These are phyloP conservation scores for Sciurus niger DNA, from an alignment of 2,113 vertebrate species.

Conservation along the genomic window DNA sequence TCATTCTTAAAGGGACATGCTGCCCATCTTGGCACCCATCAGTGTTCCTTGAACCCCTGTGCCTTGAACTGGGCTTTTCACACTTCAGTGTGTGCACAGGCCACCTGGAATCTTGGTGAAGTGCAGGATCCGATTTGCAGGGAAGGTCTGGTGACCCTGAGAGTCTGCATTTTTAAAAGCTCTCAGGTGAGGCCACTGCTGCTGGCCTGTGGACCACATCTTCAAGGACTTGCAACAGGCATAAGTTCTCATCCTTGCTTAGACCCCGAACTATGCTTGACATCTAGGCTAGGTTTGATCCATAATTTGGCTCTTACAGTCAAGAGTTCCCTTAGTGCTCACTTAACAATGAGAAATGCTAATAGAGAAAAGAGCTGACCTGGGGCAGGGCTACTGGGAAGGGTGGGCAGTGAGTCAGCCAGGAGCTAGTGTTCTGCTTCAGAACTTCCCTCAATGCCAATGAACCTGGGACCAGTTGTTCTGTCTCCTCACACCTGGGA, in stretches of 20 bases:
- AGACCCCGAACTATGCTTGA: neutral
- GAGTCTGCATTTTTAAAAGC: neutral
- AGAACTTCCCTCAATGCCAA: neutral
- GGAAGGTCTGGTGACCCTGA: neutral
- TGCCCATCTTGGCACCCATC: neutral
- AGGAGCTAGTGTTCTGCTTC: neutral
- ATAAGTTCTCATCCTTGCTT: neutral
- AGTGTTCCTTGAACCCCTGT: neutral
- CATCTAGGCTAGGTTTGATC: neutral
- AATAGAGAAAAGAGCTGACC: neutral
- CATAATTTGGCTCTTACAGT: neutral
- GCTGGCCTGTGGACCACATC: neutral
- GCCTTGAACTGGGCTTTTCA: neutral
- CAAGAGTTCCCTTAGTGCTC: neutral
- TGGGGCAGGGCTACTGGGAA: too few species aligned
- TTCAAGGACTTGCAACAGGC: neutral
- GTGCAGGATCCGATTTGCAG: neutral
- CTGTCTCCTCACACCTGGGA: neutral
- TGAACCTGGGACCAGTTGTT: neutral
- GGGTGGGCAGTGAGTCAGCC: too few species aligned
- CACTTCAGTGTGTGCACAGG: rapidly evolving
- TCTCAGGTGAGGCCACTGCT: too few species aligned
- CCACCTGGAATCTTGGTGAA: neutral
- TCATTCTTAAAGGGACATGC: too few species aligned
- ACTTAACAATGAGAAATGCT: neutral